Evolutionary conservation across 2,113 vertebrate genomes (phyloP).

Genomic region (Echinops telfairi): DNA sequence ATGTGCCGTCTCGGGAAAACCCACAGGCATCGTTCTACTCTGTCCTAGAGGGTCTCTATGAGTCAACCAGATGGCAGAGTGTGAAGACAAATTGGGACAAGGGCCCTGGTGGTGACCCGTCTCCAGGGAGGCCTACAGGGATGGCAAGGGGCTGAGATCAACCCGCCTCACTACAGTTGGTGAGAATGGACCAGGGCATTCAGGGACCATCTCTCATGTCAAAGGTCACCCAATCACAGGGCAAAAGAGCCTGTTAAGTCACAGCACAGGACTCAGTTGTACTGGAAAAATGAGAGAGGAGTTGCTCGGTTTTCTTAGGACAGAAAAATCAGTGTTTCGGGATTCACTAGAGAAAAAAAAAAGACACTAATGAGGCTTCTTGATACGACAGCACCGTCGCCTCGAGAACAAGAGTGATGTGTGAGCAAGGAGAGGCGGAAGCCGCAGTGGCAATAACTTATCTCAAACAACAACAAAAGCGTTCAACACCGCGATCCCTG

Average conservation of each 20-base stretch:
- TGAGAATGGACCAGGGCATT: too few species aligned
- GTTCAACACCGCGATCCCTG: not conserved
- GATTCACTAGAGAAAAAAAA: not conserved
- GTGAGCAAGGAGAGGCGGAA: not conserved
- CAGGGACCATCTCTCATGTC: not conserved
- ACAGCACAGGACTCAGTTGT: not conserved
- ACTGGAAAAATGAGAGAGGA: not conserved
- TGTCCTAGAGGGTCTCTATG: too few species aligned
- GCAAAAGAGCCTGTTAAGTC: not conserved
- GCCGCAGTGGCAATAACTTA: slow-evolving; percentile 49
- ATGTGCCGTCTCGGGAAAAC: too few species aligned
- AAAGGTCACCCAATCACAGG: not conserved
- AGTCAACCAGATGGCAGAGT: not conserved
- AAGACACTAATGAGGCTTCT: not conserved
- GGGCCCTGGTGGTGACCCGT: too few species aligned
- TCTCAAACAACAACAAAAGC: not conserved
- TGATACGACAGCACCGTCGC: not conserved
- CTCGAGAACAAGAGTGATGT: not conserved
- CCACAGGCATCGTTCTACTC: too few species aligned
- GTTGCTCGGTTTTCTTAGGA: not conserved
- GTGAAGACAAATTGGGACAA: too few species aligned
- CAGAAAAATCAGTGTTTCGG: slow-evolving; percentile 45
- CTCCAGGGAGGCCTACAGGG: not conserved
- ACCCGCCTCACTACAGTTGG: fast-evolving
- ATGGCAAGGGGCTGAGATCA: not conserved